Base-by-base conservation (phyloP, 2,797 vertebrate species). In the Anniella stebbinsi region DNA sequence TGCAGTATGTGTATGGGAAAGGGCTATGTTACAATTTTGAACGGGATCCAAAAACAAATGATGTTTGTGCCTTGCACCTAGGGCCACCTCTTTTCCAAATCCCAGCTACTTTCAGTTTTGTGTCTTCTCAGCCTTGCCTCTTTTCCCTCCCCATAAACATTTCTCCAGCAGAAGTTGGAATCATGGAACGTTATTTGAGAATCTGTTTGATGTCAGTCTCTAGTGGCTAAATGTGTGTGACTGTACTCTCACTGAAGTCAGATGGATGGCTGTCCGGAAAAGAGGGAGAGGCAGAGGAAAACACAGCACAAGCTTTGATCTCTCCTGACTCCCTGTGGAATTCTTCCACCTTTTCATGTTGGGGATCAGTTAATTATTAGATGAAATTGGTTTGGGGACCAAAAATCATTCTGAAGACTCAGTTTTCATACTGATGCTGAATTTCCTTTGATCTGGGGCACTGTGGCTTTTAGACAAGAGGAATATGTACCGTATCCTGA, bases 151-250 rank as follows among this genome's bases (percentile, higher is more conserved):
- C 41, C 66, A 38, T n/a, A 73, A 89, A n/a, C 91, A 92, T 95
- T 92, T 93, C 94, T 92, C 88, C 92, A 84, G 83, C 87, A 93
- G 90, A 92, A 93, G 90, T 91, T 93, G 87, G 87, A 97, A 97
- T 97, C 96, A 96, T 96, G 96, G 97, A 96, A 94, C 96, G 95
- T 97, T 92, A 97, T 98, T 97, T 97, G 95, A 93, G 96, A 98
- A 96, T 98, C 98, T 97, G 97, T 98, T 98, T 98, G 98, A 98
- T 98, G 97, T 97, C 51, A 90, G 95, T 92, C 97, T 98, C 98
- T 97, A 93, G 93, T 83, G 97, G 97, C 96, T 97, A 93, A 91
- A 89, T 91, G 80, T 82, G 93, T 48, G 91, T 91, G 93, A 94
- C 94, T 92, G 84, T 91, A 94, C 86, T 51, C 93, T 94, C 30